These are phyloP conservation scores for Coryphaenoides rupestris DNA, from an alignment of 2,113 vertebrate species.

Conservation along the genomic window DNA sequence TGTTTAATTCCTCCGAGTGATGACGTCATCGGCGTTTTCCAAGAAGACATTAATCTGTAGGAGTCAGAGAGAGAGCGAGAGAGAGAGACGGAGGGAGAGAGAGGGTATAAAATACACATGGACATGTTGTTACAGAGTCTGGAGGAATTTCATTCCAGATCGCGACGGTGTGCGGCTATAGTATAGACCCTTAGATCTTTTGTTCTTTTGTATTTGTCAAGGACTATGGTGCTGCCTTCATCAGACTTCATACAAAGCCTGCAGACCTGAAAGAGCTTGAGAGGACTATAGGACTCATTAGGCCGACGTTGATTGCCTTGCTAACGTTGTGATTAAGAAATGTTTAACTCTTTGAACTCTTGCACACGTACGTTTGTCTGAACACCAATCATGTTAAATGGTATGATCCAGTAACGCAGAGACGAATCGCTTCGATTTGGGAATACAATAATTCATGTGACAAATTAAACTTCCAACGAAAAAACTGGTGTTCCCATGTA, in stretches of 20 bases:
- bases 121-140: neutral
- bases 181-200: neutral
- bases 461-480: conserved; percentile 17
- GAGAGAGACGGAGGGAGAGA: neutral
- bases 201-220: neutral
- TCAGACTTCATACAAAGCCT: too few species aligned
- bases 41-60: neutral
- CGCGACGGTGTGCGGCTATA: neutral
- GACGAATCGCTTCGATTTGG: conserved; percentile 11
- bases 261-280: too few species aligned
- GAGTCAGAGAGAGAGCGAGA: too few species aligned
- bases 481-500: conserved; percentile 31
- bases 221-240: neutral
- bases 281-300: too few species aligned
- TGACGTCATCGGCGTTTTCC: conserved; percentile 47
- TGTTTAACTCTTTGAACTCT: too few species aligned
- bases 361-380: too few species aligned
- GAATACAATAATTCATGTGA: conserved; percentile 24
- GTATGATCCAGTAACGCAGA: conserved; percentile 9
- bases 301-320: too few species aligned
- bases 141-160: neutral
- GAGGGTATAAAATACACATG: neutral
- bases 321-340: too few species aligned
- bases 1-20: conserved; percentile 12
- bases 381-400: neutral